Conservation (phyloP, 2,797 vertebrate species). For the Anas flavirostris region DNA sequence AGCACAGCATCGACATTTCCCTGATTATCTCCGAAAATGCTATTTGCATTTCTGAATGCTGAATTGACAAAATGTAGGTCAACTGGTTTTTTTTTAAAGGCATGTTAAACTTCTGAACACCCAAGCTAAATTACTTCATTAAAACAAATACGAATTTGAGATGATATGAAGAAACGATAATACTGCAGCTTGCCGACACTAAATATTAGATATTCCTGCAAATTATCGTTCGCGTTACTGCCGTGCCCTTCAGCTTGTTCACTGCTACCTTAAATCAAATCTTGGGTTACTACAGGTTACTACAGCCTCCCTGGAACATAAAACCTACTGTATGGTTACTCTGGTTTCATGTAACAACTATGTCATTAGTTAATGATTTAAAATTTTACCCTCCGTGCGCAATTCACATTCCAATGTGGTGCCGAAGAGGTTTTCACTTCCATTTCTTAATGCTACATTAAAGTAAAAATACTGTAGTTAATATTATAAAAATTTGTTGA, state of each 20-base stretch:
- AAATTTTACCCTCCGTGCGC: slow-evolving; percentile 34
- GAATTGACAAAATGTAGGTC: slow-evolving; percentile 42
- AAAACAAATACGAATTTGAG: neutral
- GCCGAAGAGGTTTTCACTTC: neutral
- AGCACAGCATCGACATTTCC: neutral
- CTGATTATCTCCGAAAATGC: neutral
- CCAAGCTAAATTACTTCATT: neutral
- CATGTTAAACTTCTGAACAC: neutral
- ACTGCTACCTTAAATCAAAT: slow-evolving; percentile 30
- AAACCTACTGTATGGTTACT: slow-evolving; percentile 25
- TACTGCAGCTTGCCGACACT: neutral
- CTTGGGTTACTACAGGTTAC: slow-evolving; percentile 32
- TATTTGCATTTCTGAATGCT: slow-evolving; percentile 39
- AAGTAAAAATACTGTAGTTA: neutral
- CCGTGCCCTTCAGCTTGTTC: neutral
- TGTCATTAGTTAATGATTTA: slow-evolving; percentile 67
- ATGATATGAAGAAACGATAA: neutral
- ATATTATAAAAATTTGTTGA: neutral
- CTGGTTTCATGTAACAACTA: slow-evolving; percentile 53
- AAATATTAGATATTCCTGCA: neutral
- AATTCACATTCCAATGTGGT: slow-evolving; percentile 27
- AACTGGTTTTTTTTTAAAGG: neutral
- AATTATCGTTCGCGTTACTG: neutral
- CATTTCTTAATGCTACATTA: neutral
- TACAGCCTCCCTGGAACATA: slow-evolving; percentile 15